phyloP scores from a whole-genome alignment of 2,113 vertebrate species.

The Hyla sarda region DNA sequence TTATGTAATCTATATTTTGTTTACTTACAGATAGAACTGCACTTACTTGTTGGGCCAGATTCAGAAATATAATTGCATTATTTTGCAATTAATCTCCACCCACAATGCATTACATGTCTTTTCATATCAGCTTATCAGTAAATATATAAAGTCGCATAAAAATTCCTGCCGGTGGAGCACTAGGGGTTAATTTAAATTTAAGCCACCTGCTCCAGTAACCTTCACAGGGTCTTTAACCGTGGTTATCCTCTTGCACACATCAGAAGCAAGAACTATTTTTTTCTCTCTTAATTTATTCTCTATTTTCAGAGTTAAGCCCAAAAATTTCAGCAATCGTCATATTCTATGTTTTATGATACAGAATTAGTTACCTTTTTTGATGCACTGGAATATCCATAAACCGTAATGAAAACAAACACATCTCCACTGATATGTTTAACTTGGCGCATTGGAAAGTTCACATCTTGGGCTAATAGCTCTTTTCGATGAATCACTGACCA shows the following conservation, averaged over 20 bases:
- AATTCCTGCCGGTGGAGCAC: not conserved
- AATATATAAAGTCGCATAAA: not conserved
- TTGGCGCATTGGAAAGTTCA: slow-evolving; percentile 60
- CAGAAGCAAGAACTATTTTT: slow-evolving; percentile 10
- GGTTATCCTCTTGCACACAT: slow-evolving; percentile 23
- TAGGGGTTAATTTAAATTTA: slow-evolving; percentile 37
- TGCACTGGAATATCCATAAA: slow-evolving; percentile 58
- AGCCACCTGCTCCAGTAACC: slow-evolving; percentile 19
- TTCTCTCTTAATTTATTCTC: slow-evolving; percentile 2
- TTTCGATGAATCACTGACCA: slow-evolving; percentile 61
- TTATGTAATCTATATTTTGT: not conserved
- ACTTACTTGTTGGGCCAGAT: not conserved
- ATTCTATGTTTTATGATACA: slow-evolving; percentile 36
- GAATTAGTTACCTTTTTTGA: slow-evolving; percentile 57
- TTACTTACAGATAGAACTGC: not conserved
- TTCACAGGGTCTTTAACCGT: not conserved
- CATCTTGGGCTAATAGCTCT: slow-evolving; percentile 43
- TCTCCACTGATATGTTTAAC: slow-evolving; percentile 61
- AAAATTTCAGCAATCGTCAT: slow-evolving; percentile 30
- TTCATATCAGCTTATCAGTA: not conserved
- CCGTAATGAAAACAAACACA: slow-evolving; percentile 49
- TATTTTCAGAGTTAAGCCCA: slow-evolving; percentile 56
- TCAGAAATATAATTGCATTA: not conserved
- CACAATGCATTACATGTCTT: not conserved
- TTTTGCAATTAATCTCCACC: no score